Base-by-base conservation (phyloP, 2,113 vertebrate species). In the Progne subis region DNA sequence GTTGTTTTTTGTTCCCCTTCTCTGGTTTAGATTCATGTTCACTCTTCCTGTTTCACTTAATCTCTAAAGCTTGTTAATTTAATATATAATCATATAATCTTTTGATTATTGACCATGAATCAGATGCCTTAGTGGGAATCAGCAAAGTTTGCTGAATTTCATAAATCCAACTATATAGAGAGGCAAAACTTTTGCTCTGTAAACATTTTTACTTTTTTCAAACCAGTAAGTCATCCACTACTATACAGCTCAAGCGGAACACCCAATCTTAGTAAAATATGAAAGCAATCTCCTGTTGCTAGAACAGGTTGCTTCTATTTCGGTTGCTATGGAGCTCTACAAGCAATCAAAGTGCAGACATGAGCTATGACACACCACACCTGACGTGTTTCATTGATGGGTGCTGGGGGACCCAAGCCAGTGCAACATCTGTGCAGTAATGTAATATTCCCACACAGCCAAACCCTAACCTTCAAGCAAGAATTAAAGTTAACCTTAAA, bases 251-350 rank as follows among this genome's bases (percentile, higher is more conserved):
- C 93, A 97, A 96, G 96, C 95, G 81, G 96, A 98, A 97, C 89
- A 92, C 67, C 64, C 88, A 92, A 92, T 97, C 86, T 92, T 95
- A 95, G 97, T 96, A 98, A 97, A 98, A 97, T 97, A 92, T 91
- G 95, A 97, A 96, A 95, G 94, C 90, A 95, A 86, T 96, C 92
- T 85, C 60, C 91, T 90, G 82, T 95, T 94, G 85, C 89, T 88
- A 75, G 95, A 94, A 61, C 68, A 95, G 65, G 31, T 56, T 96
- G 68, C 76, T 95, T 97, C 93, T 94, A 88, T 97, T 97, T 97
- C 5, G 3, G 94, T 98, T 97, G 91, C 92, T 92, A 95, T 96
- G 92, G 81, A 86, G 63, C 95, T 94, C 85, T 61, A 95, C 89
- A 96, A 95, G 93, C 91, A 96, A 96, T 95, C 93, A 94, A 95